A percentile compares a stretch with the other conserved stretches of the same genome.
Evolutionary conservation across 2,113 vertebrate genomes (phyloP).

Genomic region (Semicossyphus pulcher): DNA sequence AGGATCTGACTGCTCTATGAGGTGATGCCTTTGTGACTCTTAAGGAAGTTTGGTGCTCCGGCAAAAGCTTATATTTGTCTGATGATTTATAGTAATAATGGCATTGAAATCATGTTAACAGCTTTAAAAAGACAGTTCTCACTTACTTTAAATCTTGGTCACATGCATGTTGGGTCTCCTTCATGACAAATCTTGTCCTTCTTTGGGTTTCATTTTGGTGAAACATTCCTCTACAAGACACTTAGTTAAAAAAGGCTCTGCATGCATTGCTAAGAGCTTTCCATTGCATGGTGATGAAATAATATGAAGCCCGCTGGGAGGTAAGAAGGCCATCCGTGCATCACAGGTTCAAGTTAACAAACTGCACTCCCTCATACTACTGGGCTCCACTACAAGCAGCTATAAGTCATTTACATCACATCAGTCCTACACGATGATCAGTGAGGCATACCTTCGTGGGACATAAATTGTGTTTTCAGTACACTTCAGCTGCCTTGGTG

Average conservation of each 20-base stretch:
- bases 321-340: neutral
- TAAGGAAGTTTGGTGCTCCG: too few species aligned
- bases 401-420: slow-evolving; percentile 40
- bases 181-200: neutral
- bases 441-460: slow-evolving; percentile 18
- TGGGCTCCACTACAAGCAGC: neutral
- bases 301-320: neutral
- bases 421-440: slow-evolving; percentile 36
- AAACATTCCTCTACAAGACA: neutral
- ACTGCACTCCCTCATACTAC: neutral
- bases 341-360: slow-evolving; percentile 20
- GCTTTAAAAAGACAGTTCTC: neutral
- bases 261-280: neutral
- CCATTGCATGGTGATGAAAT: neutral
- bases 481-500: slow-evolving; percentile 44
- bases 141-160: slow-evolving; percentile 7
- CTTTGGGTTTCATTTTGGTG: neutral
- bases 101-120: neutral
- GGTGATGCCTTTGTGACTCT: neutral
- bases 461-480: slow-evolving; percentile 60
- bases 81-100: neutral
- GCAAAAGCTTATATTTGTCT: too few species aligned
- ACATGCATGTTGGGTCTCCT: neutral
- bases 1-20: neutral
- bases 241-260: neutral